Percentiles rank a stretch among this genome's conserved stretches.
Evolutionary conservation across 2,113 vertebrate species (phyloP).

Genomic region (Acrocephalus arundinaceus): DNA sequence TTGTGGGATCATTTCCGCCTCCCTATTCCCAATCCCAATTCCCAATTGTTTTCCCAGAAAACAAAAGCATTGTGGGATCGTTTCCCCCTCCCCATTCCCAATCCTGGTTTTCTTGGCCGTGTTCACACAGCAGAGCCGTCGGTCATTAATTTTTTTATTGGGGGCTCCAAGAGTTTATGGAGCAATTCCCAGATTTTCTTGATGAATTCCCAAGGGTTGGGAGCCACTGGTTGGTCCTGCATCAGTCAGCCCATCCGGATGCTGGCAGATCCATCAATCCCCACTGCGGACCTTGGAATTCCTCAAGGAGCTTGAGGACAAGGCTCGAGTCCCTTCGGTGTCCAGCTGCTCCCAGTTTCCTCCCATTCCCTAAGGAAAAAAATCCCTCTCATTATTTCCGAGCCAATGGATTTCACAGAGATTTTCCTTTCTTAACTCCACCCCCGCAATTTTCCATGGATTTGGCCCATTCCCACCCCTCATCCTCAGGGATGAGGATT

Average conservation of each 20-base stretch:
- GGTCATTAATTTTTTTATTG: conserved; percentile 58
- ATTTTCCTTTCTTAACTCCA: not conserved
- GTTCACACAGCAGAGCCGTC: not conserved
- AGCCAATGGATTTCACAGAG: no score
- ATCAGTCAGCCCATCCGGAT: rapidly evolving
- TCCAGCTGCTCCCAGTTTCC: not conserved
- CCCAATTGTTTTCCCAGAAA: no score
- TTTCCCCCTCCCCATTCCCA: not conserved
- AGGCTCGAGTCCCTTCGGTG: not conserved
- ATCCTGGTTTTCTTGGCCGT: conserved; percentile 14
- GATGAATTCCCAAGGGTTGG: conserved; percentile 74
- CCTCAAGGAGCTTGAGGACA: conserved; percentile 30
- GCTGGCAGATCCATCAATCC: rapidly evolving
- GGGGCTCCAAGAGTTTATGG: conserved; percentile 41
- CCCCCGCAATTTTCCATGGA: rapidly evolving
- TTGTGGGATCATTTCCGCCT: no score
- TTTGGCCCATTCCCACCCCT: not conserved
- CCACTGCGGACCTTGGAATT: rapidly evolving
- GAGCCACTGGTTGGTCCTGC: conserved; percentile 51
- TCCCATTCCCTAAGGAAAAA: not conserved
- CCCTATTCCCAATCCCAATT: no score
- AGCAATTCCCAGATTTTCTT: conserved; percentile 73
- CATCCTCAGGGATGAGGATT: not conserved
- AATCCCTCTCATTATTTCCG: not conserved
- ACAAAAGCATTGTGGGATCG: no score